Conservation (phyloP, 1,140 invertebrate species). For the Pentalonia nigronervosa region DNA sequence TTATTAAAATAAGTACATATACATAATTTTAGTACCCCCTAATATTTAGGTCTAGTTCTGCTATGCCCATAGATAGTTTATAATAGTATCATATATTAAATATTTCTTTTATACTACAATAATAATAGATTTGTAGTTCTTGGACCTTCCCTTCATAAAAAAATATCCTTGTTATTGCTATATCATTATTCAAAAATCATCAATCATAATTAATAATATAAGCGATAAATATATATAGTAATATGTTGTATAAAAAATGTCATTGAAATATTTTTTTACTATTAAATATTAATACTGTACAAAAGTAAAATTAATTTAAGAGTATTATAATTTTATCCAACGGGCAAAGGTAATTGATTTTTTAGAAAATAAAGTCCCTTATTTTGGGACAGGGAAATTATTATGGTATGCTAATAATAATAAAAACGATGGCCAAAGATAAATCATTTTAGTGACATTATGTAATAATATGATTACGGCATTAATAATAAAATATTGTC, state of each 20-base stretch:
- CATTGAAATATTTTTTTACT: neutral
- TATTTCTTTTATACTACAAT: neutral
- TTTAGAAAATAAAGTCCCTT: neutral
- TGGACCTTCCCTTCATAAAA: neutral
- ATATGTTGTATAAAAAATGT: neutral
- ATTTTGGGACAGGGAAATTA: neutral
- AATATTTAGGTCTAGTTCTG: no score
- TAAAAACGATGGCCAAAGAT: neutral
- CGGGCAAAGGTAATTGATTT: neutral
- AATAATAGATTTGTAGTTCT: neutral
- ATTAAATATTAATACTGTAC: neutral
- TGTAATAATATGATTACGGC: neutral
- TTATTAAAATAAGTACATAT: no score
- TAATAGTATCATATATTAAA: neutral
- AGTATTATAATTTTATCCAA: neutral
- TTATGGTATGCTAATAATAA: conserved; percentile 1
- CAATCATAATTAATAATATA: neutral
- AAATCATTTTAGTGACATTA: neutral
- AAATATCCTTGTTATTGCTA: neutral
- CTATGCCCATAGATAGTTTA: no score
- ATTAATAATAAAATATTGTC: neutral
- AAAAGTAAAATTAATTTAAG: neutral
- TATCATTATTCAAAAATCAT: neutral
- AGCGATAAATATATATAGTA: neutral
- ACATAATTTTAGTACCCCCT: no score